A percentile compares a stretch with the other conserved stretches of the same genome.
phyloP scores from a whole-genome alignment of 1,140 invertebrate species.

The Euwallacea fornicatus region DNA sequence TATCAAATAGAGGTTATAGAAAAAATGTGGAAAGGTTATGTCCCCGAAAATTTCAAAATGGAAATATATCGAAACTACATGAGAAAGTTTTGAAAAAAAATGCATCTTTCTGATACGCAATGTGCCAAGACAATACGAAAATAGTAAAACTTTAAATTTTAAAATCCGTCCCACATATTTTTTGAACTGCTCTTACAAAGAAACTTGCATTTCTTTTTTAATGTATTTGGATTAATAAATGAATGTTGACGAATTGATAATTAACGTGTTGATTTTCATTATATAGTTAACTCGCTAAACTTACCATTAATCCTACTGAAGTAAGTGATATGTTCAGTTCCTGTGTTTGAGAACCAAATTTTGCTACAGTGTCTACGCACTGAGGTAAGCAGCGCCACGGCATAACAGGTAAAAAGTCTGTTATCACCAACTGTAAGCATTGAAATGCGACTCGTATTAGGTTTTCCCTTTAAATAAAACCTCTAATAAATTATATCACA shows the following conservation, averaged over 20 bases:
- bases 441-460: slow-evolving; percentile 93
- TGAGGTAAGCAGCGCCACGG: slow-evolving; percentile 84
- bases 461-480: slow-evolving; percentile 69
- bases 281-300: neutral
- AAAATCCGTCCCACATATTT: too few relatives aligned
- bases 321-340: slow-evolving; percentile 98
- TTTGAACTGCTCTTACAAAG: too few relatives aligned
- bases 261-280: too few relatives aligned
- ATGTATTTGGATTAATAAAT: too few relatives aligned
- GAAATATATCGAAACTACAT: too few relatives aligned
- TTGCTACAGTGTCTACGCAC: slow-evolving; percentile 91
- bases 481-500: neutral
- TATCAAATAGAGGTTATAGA: too few relatives aligned
- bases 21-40: too few relatives aligned
- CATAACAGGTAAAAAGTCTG: slow-evolving; percentile 90
- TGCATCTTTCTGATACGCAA: neutral
- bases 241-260: too few relatives aligned
- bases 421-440: slow-evolving; percentile 94
- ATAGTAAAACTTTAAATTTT: too few relatives aligned
- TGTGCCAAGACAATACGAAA: neutral
- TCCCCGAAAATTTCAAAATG: too few relatives aligned
- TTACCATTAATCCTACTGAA: slow-evolving; percentile 92
- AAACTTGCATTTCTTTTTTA: too few relatives aligned
- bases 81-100: neutral
- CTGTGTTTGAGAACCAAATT: slow-evolving; percentile 94